Evolutionary conservation across 2,113 vertebrate species (phyloP).

Genomic region (Nesogale talazaci): DNA sequence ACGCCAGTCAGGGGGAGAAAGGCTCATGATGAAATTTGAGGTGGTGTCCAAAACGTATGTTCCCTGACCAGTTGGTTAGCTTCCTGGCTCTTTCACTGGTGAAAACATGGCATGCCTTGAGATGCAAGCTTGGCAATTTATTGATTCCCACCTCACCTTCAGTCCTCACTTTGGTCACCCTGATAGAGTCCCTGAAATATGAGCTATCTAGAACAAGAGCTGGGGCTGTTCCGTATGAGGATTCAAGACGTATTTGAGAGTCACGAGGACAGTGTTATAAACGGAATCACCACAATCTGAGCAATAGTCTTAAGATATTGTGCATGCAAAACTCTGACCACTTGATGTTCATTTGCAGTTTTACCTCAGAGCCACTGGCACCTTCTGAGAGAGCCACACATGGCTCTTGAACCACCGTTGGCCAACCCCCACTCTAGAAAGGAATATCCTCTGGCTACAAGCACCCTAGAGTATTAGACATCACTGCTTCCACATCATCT

Average conservation of each 20-base stretch:
- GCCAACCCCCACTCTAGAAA: too few species aligned
- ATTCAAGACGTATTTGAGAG: too few species aligned
- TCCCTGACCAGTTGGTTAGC: constrained; percentile 15
- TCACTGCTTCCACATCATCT: constrained; percentile 32
- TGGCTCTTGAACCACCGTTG: too few species aligned
- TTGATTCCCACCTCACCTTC: neutral
- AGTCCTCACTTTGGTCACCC: neutral
- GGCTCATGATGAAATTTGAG: constrained; percentile 5
- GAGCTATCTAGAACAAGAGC: constrained; percentile 24
- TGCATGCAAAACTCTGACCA: too few species aligned
- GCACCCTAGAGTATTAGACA: constrained; percentile 49
- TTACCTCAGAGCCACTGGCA: too few species aligned
- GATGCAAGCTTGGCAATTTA: neutral
- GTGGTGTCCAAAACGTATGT: neutral
- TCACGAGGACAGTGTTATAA: too few species aligned
- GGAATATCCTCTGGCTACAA: too few species aligned
- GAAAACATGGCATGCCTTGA: neutral
- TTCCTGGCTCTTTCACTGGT: constrained; percentile 31
- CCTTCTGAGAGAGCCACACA: too few species aligned
- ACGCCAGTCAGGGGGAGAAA: neutral
- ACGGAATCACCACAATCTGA: too few species aligned
- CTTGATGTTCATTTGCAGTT: too few species aligned
- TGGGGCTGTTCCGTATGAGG: too few species aligned
- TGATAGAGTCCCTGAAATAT: constrained; percentile 38
- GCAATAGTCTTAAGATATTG: too few species aligned